Base-by-base conservation (phyloP, 2,888 invertebrate species). In the Nowickia ferox region DNA sequence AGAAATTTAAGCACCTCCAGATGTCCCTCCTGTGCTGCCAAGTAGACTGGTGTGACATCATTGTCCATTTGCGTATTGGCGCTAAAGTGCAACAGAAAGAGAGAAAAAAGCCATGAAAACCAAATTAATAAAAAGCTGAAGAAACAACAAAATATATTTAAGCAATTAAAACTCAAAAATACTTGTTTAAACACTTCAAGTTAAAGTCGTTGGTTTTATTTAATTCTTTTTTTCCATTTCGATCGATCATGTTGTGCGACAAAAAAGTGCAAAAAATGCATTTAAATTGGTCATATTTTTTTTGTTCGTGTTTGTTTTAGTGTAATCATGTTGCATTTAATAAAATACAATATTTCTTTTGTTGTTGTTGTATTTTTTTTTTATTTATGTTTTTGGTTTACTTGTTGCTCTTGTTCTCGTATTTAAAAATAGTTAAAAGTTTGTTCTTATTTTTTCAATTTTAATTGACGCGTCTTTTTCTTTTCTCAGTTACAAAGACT, bases 41-140 rank as follows among this genome's bases (percentile, higher is more conserved):
- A 93, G 93, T 97, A 97, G 48, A 97, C 97, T 63, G 97, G 97
- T 48, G 97, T 97, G 89, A 97, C 97, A 93, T 97, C 97, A 93
- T 97, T 97, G 93, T 97, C 97, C 97, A 97, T 97, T 93, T 97
- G 97, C 89, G 96, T 96, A 93, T 97, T 97, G 88, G 97, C 97
- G 93, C 97, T 97, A 94, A 68, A 94, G 93, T 72, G 61, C 46
- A 87, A 55, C 17, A 46, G 19, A 77, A 74, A 61, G 22, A 72
- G 22, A 72, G 22, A 42, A 66, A 55, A 59, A 57, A 17, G 19
- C 30, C 2, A 4, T 69, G 75, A 68, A 75, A 77, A 46, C 38
- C 8, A 71, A 68, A 66, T 74, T 71, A 79, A 55, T n/a, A 75
- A 48, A 79, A 69, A 55, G 15, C 4, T n/a, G 40, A 63, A 65